Base-by-base conservation (phyloP, 2,797 vertebrate species). In the Sorex maritimensis region DNA sequence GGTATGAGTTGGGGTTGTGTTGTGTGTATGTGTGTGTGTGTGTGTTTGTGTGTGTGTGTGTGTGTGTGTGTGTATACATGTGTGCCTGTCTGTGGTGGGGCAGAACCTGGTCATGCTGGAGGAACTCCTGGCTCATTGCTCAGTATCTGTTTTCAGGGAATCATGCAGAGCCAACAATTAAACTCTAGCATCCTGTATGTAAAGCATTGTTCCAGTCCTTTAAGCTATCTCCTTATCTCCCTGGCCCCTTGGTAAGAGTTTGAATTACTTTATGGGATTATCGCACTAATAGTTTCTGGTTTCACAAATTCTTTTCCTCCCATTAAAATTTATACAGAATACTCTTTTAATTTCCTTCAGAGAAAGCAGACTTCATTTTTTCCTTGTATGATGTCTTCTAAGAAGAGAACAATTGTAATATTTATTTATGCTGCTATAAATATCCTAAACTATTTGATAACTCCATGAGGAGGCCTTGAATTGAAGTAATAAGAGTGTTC, bases 351-450 rank as follows among this genome's bases (percentile, higher is more conserved):
- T 95, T 97, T 95, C 12, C 77, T 28, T 88, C 65, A 90, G 78
- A 95, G 55, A 81, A 79, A 84, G 49, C 41, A 96, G 19, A 72
- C 71, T 95, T n/a, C 65, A 0, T 38, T 68, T 7, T 67, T 89
- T 97, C 78, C 89, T 93, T 67, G 90, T 93, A 85, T n/a, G 11
- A 93, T 73, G 1, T 30, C 84, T 28, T 93, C 10, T 11, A 46
- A 78, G 77, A 21, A 87, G 73, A 52, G 61, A 78, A 30, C 19
- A 34, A 78, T 93, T 94, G 26, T 77, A 78, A 82, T 21, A 49
- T 44, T 95, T 96, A 95, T 87, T 78, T n/a, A 89, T 92, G 87
- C 7, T 41, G 28, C 81, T 90, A 38, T 86, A 69, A 93, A 61
- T 88, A 49, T 86, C 78, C 67, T 72, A n/a, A 58, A 81, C 41